A percentile compares a stretch with the other conserved stretches of the same genome.
These are phyloP conservation scores for Trachythela sp. DNA, from an alignment of 64 coral and sea anemone species.

Conservation along the genomic window DNA sequence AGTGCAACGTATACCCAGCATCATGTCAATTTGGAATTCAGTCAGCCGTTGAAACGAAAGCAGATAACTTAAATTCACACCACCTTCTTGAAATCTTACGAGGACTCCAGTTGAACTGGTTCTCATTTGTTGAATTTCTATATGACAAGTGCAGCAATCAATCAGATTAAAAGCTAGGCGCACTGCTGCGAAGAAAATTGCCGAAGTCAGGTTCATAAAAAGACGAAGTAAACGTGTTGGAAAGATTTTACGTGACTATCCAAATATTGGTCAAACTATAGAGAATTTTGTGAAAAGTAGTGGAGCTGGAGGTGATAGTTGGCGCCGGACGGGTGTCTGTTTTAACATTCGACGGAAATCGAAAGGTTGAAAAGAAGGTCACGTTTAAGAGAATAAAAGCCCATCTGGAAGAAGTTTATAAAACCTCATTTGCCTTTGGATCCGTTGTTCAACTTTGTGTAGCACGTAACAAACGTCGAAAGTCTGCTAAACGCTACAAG, in stretches of 20 bases:
- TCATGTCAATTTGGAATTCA: too few relatives aligned
- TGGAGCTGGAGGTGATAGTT: slow-evolving; percentile 38
- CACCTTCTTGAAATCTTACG: too few relatives aligned
- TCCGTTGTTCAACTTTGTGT: slow-evolving; percentile 29
- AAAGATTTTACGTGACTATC: slow-evolving; percentile 1
- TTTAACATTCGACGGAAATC: slow-evolving; percentile 51
- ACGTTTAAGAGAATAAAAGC: slow-evolving; percentile 26
- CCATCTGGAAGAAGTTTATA: slow-evolving; percentile 21
- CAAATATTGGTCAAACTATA: slow-evolving; percentile 44
- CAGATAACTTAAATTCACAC: too few relatives aligned
- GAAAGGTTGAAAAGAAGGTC: slow-evolving; percentile 13
- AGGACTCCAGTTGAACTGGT: too few relatives aligned
- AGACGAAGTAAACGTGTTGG: slow-evolving; percentile 31
- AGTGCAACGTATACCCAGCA: too few relatives aligned
- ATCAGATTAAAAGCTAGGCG: too few relatives aligned
- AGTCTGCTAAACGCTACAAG: too few relatives aligned
- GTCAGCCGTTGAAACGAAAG: too few relatives aligned
- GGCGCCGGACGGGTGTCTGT: slow-evolving; percentile 40
- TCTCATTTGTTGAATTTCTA: too few relatives aligned
- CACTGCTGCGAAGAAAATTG: slow-evolving; percentile 29
- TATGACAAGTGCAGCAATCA: too few relatives aligned
- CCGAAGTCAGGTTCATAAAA: slow-evolving; percentile 8
- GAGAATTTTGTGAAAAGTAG: slow-evolving; percentile 32
- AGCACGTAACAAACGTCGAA: slow-evolving; percentile 14
- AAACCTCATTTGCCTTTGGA: slow-evolving; percentile 9